Evolutionary conservation across 1,140 invertebrate species (phyloP).

Genomic region (Papilio aristodemus): DNA sequence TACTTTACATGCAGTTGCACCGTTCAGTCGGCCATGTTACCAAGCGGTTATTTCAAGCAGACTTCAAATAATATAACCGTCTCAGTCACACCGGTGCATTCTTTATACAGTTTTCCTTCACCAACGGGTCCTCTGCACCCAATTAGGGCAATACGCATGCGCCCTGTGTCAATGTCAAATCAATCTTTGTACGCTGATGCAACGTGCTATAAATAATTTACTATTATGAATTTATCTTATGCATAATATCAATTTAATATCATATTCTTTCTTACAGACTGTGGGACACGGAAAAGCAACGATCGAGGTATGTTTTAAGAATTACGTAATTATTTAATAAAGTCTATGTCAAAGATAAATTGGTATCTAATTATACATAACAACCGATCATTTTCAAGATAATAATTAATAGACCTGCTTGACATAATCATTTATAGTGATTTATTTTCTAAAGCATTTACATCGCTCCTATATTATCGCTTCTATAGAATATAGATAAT

Average conservation of each 20-base stretch:
- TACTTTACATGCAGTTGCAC: conserved; percentile 67
- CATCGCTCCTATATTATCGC: neutral
- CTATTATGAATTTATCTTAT: conserved; percentile 16
- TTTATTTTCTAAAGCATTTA: conserved; percentile 4
- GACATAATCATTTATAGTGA: neutral
- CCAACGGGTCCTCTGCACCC: conserved; percentile 49
- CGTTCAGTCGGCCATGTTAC: conserved; percentile 67
- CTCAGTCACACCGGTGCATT: conserved; percentile 44
- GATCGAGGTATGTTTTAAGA: conserved; percentile 8
- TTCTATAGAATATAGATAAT: conserved; percentile 2
- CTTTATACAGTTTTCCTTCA: conserved; percentile 45
- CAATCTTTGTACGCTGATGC: conserved; percentile 77
- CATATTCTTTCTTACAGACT: conserved; percentile 14
- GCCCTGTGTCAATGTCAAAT: conserved; percentile 77
- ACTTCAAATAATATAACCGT: conserved; percentile 44
- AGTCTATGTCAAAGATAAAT: neutral
- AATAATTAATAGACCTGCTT: neutral
- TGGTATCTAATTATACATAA: conserved; percentile 8
- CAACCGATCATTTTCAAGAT: neutral
- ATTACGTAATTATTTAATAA: neutral
- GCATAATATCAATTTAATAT: neutral
- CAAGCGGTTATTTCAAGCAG: conserved; percentile 48
- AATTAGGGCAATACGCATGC: conserved; percentile 77
- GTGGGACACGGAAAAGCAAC: conserved; percentile 6
- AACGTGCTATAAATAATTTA: conserved; percentile 55